phyloP scores from a whole-genome alignment of 1,140 invertebrate species.

The Drosophila baimaii region DNA sequence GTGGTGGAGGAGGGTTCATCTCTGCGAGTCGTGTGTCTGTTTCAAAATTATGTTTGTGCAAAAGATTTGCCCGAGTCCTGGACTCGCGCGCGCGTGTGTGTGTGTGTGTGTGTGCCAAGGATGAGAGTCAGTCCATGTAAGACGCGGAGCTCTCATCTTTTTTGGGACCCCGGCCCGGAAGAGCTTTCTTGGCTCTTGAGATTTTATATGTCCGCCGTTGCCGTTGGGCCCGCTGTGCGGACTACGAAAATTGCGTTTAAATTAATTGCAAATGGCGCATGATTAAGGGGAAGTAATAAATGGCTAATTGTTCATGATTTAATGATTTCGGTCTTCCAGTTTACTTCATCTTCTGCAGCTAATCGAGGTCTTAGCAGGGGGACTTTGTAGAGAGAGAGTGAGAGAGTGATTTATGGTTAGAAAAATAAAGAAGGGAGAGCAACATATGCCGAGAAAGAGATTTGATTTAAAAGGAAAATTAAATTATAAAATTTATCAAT shows the following conservation, averaged over 20 bases:
- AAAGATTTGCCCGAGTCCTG: slow-evolving; percentile 68
- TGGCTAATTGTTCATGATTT: slow-evolving; percentile 79
- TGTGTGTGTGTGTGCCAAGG: slow-evolving; percentile 10
- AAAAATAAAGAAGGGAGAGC: neutral
- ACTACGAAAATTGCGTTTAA: slow-evolving; percentile 79
- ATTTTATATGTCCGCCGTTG: slow-evolving; percentile 60
- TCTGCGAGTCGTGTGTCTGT: slow-evolving; percentile 70
- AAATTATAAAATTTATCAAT: neutral
- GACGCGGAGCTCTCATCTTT: slow-evolving; percentile 53
- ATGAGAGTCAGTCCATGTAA: slow-evolving; percentile 21
- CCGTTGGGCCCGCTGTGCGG: slow-evolving; percentile 52
- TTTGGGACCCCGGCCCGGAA: slow-evolving; percentile 41
- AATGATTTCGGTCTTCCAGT: slow-evolving; percentile 58
- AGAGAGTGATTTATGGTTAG: neutral
- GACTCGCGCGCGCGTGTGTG: slow-evolving; percentile 18
- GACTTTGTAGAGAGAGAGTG: neutral
- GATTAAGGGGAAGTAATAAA: slow-evolving; percentile 81
- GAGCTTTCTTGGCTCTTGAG: slow-evolving; percentile 59
- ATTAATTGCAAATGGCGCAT: slow-evolving; percentile 82
- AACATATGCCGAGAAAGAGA: neutral
- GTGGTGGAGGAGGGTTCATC: slow-evolving; percentile 22
- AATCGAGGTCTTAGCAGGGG: slow-evolving; percentile 16
- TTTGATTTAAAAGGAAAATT: neutral
- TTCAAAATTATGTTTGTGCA: slow-evolving; percentile 83
- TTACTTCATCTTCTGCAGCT: slow-evolving; percentile 32